Conservation (phyloP, 1,140 invertebrate genomes). For the Drosophila busckii region DNA sequence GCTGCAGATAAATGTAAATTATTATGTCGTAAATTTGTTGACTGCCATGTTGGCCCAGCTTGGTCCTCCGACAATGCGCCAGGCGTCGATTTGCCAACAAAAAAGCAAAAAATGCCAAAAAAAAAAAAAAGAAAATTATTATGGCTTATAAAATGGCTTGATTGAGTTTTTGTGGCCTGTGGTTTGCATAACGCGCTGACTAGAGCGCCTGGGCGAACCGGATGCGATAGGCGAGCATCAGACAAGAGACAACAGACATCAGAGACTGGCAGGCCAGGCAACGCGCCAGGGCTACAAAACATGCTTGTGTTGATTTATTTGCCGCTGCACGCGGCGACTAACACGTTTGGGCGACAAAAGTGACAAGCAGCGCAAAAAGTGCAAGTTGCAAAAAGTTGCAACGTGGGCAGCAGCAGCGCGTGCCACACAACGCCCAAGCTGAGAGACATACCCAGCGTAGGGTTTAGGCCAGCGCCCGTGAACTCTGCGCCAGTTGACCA, state of each 20-base stretch:
- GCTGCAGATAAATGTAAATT: conserved; percentile 78
- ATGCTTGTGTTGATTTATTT: conserved; percentile 61
- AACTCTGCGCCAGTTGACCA: conserved; percentile 55
- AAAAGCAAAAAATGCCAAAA: conserved; percentile 27
- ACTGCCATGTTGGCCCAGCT: conserved; percentile 74
- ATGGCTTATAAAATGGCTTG: conserved; percentile 69
- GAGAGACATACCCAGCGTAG: conserved; percentile 14
- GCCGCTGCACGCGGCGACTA: conserved; percentile 61
- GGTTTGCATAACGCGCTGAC: conserved; percentile 41
- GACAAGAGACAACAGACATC: conserved; percentile 6
- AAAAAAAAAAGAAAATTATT: conserved; percentile 52
- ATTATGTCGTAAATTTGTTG: conserved; percentile 79
- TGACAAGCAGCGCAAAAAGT: conserved; percentile 51
- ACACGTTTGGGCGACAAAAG: conserved; percentile 42
- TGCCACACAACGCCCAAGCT: conserved; percentile 37
- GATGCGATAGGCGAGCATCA: conserved; percentile 54
- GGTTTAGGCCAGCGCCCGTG: conserved; percentile 38
- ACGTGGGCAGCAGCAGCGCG: conserved; percentile 32
- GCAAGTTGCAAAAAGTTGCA: conserved; percentile 39
- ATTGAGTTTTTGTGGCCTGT: conserved; percentile 53
- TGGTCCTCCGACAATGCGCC: conserved; percentile 49
- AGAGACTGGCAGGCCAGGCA: conserved; percentile 19
- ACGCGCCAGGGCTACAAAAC: no score
- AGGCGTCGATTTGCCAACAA: conserved; percentile 33
- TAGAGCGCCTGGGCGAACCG: conserved; percentile 58